Evolutionary conservation across 1,140 invertebrate species (phyloP).

Genomic region (Cheumatopsyche charites): DNA sequence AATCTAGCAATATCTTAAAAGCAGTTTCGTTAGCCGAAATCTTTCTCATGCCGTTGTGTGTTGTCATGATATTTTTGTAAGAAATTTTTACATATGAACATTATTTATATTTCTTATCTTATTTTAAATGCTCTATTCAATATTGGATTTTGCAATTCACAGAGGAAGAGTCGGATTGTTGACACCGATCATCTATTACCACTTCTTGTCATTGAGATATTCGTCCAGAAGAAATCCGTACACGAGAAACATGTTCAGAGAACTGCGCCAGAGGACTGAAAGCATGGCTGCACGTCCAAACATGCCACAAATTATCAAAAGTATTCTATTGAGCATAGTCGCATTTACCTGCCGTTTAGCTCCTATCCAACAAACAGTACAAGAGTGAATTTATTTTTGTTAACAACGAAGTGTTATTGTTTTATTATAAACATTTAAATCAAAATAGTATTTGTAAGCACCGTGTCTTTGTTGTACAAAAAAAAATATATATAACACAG

Average conservation of each 20-base stretch:
- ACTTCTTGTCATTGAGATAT: conserved; percentile 89
- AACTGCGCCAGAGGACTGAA: conserved; percentile 72
- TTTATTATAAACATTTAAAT: neutral
- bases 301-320: conserved; percentile 66
- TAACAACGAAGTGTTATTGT: neutral
- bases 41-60: conserved; percentile 85
- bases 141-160: conserved; percentile 53
- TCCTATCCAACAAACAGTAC: conserved; percentile 59
- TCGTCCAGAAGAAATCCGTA: conserved; percentile 93
- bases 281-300: conserved; percentile 65
- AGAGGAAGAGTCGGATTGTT: conserved; percentile 85
- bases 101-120: neutral
- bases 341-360: conserved; percentile 68
- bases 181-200: conserved; percentile 93
- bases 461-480: too few species aligned
- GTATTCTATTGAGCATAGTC: conserved; percentile 62
- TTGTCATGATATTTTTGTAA: conserved; percentile 86
- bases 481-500: too few species aligned
- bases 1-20: conserved; percentile 85
- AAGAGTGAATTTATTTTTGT: conserved; percentile 33
- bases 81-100: conserved; percentile 54
- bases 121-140: neutral
- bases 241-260: conserved; percentile 86
- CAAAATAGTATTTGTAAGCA: too few species aligned
- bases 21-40: conserved; percentile 90